These are phyloP conservation scores for Otolemur crassicaudatus DNA, from an alignment of 2,797 vertebrate species.

Conservation along the genomic window DNA sequence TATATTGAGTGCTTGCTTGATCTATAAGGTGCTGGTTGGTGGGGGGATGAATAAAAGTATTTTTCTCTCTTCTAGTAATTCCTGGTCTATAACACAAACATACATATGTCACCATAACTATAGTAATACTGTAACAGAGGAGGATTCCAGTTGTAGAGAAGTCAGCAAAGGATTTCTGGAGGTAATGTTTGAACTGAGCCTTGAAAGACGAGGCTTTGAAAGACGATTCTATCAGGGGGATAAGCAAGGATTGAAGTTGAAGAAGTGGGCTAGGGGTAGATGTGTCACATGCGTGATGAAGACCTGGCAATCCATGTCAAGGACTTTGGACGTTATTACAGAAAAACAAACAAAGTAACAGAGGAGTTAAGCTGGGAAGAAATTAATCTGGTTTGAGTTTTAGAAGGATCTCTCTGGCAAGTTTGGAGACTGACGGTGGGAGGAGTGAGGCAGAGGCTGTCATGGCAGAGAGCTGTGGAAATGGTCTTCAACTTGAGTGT, in stretches of 20 bases:
- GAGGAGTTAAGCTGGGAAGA: conserved; percentile 2
- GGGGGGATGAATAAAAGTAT: neutral
- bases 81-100: neutral
- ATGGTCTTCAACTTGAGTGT: neutral
- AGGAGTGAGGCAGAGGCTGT: neutral
- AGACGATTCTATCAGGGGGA: neutral
- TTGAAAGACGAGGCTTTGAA: neutral
- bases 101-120: neutral
- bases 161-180: conserved; percentile 15
- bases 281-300: neutral
- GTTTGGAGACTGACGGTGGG: neutral
- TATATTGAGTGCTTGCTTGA: neutral
- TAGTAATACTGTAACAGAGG: neutral
- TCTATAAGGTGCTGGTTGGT: neutral
- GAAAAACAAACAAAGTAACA: neutral
- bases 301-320: neutral
- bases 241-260: neutral
- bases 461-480: neutral
- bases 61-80: neutral
- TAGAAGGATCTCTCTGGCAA: conserved; percentile 19
- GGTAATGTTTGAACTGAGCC: conserved; percentile 25
- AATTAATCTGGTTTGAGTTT: conserved; percentile 38
- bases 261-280: neutral
- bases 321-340: neutral
- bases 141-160: neutral